A percentile compares a stretch with the other conserved stretches of the same genome.
phyloP scores from a whole-genome alignment of 2,888 invertebrate genomes.

The Diabrotica balteata region DNA sequence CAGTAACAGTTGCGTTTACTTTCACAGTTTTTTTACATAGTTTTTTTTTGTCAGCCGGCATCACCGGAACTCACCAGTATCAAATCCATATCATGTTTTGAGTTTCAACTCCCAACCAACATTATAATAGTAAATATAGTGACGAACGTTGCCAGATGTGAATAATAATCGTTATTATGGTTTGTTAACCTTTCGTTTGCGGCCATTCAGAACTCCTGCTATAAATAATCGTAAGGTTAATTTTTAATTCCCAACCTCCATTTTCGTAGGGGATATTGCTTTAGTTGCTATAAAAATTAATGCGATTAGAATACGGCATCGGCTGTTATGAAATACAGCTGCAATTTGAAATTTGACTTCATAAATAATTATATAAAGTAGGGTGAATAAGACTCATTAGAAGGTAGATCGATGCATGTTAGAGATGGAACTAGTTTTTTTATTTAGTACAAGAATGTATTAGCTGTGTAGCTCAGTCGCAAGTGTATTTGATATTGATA shows the following conservation, averaged over 20 bases:
- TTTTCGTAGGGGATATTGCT: not conserved
- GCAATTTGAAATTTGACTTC: too few species aligned
- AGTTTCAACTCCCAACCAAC: not conserved
- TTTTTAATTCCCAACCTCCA: not conserved
- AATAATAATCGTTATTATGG: constrained; percentile 22
- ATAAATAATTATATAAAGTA: too few species aligned
- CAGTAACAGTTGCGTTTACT: too few species aligned
- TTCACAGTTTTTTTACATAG: too few species aligned
- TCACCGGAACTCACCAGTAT: not conserved
- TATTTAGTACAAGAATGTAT: too few species aligned
- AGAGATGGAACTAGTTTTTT: too few species aligned
- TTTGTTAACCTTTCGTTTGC: constrained; percentile 30
- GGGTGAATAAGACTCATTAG: too few species aligned
- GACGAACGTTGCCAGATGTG: constrained; percentile 26
- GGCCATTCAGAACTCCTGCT: constrained; percentile 1
- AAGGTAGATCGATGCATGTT: too few species aligned
- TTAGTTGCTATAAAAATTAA: not conserved
- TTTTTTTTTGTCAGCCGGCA: not conserved
- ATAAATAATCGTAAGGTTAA: not conserved
- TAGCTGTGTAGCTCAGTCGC: too few species aligned
- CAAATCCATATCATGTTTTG: not conserved
- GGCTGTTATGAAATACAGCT: not conserved
- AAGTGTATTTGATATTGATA: too few species aligned
- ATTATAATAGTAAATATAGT: constrained; percentile 8
- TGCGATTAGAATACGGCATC: not conserved